A percentile compares a stretch with the other conserved stretches of the same genome.
Conservation (phyloP, 1,140 invertebrate genomes). For the Trypoxylus dichotomus region DNA sequence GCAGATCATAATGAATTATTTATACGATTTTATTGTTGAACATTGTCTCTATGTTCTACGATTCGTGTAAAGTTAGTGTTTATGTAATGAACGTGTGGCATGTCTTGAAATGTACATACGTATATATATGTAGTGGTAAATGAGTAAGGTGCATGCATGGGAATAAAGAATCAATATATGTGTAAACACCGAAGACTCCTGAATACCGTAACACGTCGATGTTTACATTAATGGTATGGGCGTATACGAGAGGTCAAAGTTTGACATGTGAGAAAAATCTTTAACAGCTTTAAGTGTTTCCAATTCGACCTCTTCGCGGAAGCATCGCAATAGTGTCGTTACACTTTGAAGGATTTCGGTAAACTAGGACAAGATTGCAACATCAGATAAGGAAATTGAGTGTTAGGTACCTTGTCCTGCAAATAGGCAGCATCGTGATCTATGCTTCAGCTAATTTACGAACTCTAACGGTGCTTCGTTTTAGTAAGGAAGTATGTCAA, state of each 20-base stretch:
- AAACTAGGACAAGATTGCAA: background rate
- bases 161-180: background rate
- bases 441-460: too few species aligned
- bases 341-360: background rate
- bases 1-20: slow-evolving; percentile 17
- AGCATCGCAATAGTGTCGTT: background rate
- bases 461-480: too few species aligned
- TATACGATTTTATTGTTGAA: slow-evolving; percentile 24
- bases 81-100: slow-evolving; percentile 5
- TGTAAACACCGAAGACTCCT: background rate
- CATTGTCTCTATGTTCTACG: background rate
- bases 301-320: background rate
- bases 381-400: background rate
- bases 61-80: slow-evolving; percentile 1
- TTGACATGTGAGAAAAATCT: slow-evolving; percentile 8
- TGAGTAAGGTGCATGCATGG: slow-evolving; percentile 15
- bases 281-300: background rate
- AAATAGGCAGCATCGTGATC: too few species aligned
- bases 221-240: slow-evolving; percentile 12
- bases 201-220: background rate
- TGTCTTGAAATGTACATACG: background rate
- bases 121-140: background rate
- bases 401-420: background rate
- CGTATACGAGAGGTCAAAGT: slow-evolving; percentile 17
- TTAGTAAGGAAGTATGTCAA: too few species aligned